Base-by-base conservation (phyloP, 2,888 invertebrate species). In the Scrobipalpa costella region DNA sequence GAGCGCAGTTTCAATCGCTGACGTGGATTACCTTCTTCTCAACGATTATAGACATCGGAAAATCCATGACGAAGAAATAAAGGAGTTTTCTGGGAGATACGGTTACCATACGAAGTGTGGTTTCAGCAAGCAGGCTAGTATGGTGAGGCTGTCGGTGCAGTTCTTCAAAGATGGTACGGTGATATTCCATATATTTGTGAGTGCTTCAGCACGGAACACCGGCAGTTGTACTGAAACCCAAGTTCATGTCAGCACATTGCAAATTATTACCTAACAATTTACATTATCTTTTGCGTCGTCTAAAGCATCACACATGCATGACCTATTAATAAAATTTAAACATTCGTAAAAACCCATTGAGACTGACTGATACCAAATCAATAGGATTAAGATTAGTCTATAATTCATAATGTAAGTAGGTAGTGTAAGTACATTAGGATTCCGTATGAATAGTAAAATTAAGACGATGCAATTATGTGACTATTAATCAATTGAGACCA, bases 71-170 rank as follows among this genome's bases (percentile, higher is more conserved):
- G 2, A 13, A 1, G 6, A 15, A 15, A n/a, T 44, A 3, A 44
- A 44, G 44, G 44, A 44, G n/a, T 44, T 15, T 44, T 15, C 44
- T 5, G 44, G 44, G 5, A 15, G 15, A n/a, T 44, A 44, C 44
- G 44, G 44, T 3, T 44, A 44, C 44, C n/a, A 15, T n/a, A 15
- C 44, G n/a, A n/a, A 15, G 44, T 44, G 44, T 9, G 44, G 44
- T 15, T n/a, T 6, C 0, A 44, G 44, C 44, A 44, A 15, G 44
- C 44, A 44, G 44, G 44, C 44, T 3, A 7, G 9, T n/a, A 15
- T 15, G 44, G 44, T 44, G 44, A n/a, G 44, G n/a, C 44, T 44
- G 44, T n/a, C 44, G 15, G 3, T 44, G 44, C 44, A 44, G 44
- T 44, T 44, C n/a, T 44, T 44, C 44, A 15, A 15, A 1, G 44